Evolutionary conservation across 2,797 vertebrate genomes (phyloP), one percentile per base, ranked within the genome.

Genomic region (Gymnothorax javanicus): DNA sequence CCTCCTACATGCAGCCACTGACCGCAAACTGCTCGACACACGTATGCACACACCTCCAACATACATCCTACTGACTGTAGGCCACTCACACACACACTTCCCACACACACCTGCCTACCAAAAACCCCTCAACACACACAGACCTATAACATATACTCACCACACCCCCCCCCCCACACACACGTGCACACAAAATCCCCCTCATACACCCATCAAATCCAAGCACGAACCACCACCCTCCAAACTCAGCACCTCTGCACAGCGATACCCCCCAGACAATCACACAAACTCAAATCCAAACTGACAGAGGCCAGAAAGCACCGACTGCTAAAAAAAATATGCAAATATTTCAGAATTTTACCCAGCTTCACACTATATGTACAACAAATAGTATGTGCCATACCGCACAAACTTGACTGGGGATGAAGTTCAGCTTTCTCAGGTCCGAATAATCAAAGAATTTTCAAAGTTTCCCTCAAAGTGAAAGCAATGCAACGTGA

Each of bases 41-140:
- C 11, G 33, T 5, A 58, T n/a, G 50, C 25, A 23, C 25, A 33
- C 27, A 73, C 27, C 73, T 15, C 89, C n/a, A 91, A 92, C 89
- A 64, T 89, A 50, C 59, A 82, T 50, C 67, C 85, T 62, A 27
- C 50, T 7, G 64, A n/a, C 52, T 43, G 33, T 43, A 43, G 33
- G 33, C 13, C 54, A 25, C 67, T 25, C 57, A 11, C 23, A 67
- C 60, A 83, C 77, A 83, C 20, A 69, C 17, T 67, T 84, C 12
- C 54, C 82, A 90, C 91, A 89, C 91, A 89, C 90, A 91, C 79
- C 89, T 69, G 84, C 92, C 87, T 89, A 92, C 87, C 92, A 92
- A 23, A 67, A 7, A 43, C 59, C 73, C 82, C 86, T 71, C 50
- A 50, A 88, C 87, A 67, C 85, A 60, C 83, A 90, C 91, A 90